Conservation (phyloP, 2,113 vertebrate species). For the Brevimyrus niger region DNA sequence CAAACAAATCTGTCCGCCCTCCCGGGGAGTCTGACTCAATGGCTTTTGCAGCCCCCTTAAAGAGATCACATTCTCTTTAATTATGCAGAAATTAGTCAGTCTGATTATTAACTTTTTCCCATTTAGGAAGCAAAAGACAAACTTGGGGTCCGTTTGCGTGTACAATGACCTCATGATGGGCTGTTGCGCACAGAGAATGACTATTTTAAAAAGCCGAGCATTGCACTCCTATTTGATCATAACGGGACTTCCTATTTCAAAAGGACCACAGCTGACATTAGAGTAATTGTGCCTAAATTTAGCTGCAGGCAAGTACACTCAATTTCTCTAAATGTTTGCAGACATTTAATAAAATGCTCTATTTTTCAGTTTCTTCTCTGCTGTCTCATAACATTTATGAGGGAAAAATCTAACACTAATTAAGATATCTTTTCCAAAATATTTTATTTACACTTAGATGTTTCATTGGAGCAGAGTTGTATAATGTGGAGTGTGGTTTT, state of each 20-base stretch:
- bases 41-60: neutral
- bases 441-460: neutral
- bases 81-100: conserved; percentile 27
- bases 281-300: conserved; percentile 37
- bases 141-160: neutral
- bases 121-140: neutral
- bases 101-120: conserved; percentile 15
- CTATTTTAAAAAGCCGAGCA: conserved; percentile 18
- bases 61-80: neutral
- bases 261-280: conserved; percentile 34
- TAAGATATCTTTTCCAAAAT: neutral
- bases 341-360: neutral
- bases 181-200: neutral
- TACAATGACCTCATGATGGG: neutral
- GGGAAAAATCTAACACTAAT: neutral
- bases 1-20: neutral
- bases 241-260: conserved; percentile 31
- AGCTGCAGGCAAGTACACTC: neutral
- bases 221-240: conserved; percentile 27
- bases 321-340: conserved; percentile 8
- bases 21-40: neutral
- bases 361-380: neutral
- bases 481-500: neutral
- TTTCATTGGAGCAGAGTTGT: neutral
- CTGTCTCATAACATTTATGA: neutral